Base-by-base conservation (phyloP, 2,113 vertebrate species). In the Eupsittula cactorum region DNA sequence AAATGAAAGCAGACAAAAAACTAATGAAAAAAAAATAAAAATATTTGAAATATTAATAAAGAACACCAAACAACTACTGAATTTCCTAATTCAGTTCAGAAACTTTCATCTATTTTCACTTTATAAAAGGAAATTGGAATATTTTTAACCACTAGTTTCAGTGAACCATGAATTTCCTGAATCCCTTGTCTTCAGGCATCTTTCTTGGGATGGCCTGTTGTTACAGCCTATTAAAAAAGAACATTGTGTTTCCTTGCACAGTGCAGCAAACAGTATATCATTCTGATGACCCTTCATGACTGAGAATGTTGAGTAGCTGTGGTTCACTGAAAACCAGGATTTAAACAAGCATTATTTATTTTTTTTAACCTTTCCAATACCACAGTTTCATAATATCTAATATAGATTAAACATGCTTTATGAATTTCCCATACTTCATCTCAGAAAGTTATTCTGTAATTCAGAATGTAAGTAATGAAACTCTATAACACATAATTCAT, bases 181-280 rank as follows among this genome's bases (percentile, higher is more conserved):
- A 85, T 76, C 89, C 39, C 42, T 88, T 78, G 21, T 33, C 60
- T 81, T 84, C 57, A 88, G 67, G 47, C 33, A 52, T 93, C 65
- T 76, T 96, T 88, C 50, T 73, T 80, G 42, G 70, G 59, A 82
- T 94, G 70, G 94, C 73, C 82, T 84, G 53, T 64, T 76, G 46
- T 93, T 93, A 79, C 39, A 94, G 44, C 27, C 44, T 86, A 91
- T 96, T 97, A 75, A 71, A 80, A 77, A 88, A 85, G 71, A 69
- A 71, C 49, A 89, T 84, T 88, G 31, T 53, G 37, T 82, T 93
- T 78, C 81, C 59, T 91, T 68, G 64, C 50, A 86, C 67, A 91
- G 83, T 82, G 39, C n/a, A 88, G 33, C 29, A 37, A 93, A 41
- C 21, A 80, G 91, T 93, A 64, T 41, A 92, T 93, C 83, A 93